Percentiles rank a stretch among this genome's conserved stretches.
Evolutionary conservation across 2,797 vertebrate species (phyloP).

Genomic region (Lepus townsendii): DNA sequence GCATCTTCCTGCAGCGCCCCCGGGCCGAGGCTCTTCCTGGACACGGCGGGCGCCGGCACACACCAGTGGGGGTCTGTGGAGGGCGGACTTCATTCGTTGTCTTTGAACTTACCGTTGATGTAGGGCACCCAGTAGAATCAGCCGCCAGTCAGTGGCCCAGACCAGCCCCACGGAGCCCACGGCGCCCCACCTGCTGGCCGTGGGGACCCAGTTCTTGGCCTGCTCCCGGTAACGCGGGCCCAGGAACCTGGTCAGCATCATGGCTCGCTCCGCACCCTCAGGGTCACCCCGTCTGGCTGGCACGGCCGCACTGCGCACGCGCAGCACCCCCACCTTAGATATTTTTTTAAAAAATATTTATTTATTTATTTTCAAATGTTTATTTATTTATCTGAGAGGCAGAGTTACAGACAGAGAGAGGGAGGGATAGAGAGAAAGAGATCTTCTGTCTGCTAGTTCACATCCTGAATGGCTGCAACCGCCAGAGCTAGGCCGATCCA

Average conservation of each 20-base stretch:
- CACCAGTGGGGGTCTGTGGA: background rate
- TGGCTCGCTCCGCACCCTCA: background rate
- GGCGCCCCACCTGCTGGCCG: slow-evolving; percentile 90
- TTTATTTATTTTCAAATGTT: no score
- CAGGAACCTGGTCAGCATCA: slow-evolving; percentile 80
- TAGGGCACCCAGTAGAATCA: slow-evolving; percentile 97
- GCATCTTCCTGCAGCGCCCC: no score
- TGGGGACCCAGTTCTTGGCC: slow-evolving; percentile 90
- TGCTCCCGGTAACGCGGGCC: slow-evolving; percentile 86
- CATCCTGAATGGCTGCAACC: no score
- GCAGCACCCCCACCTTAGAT: background rate
- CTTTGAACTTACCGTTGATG: slow-evolving; percentile 94
- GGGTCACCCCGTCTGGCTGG: slow-evolving; percentile 37
- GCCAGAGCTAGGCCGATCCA: no score
- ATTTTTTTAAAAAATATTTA: no score
- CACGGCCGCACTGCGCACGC: background rate
- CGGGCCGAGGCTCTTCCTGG: no score
- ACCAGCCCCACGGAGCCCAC: slow-evolving; percentile 91
- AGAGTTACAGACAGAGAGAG: no score
- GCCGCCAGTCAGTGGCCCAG: slow-evolving; percentile 94
- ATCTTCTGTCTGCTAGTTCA: no score
- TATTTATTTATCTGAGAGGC: no score
- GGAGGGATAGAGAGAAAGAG: no score
- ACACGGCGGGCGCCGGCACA: no score
- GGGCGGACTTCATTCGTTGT: slow-evolving; percentile 86